These are phyloP conservation scores for Diachrysia chrysitis DNA, from an alignment of 2,888 invertebrate genomes.

Conservation along the genomic window DNA sequence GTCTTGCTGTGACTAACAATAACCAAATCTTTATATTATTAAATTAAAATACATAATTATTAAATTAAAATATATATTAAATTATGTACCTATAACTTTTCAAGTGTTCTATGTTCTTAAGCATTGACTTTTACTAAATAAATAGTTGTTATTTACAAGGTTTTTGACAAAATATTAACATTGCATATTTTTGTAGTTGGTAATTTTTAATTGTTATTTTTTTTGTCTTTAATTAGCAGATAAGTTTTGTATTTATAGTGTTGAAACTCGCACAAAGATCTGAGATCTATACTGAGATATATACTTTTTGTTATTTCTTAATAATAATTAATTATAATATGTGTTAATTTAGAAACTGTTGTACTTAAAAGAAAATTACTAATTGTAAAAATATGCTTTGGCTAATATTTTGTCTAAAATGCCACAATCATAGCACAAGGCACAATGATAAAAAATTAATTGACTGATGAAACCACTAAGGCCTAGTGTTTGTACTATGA, in stretches of 20 bases:
- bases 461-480: slow-evolving; percentile 7
- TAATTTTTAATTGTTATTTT: slow-evolving; percentile 6
- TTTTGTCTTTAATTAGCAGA: slow-evolving; percentile 6
- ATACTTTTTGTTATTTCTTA: slow-evolving; percentile 20
- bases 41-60: neutral
- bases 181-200: neutral
- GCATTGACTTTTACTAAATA: slow-evolving; percentile 18
- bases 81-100: slow-evolving; percentile 15
- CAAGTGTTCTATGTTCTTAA: slow-evolving; percentile 39
- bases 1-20: slow-evolving; percentile 27
- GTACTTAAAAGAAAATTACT: slow-evolving; percentile 3
- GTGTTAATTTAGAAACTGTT: slow-evolving; percentile 7
- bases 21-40: slow-evolving; percentile 12
- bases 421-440: slow-evolving; percentile 33
- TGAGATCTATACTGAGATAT: too few relatives aligned
- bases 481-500: slow-evolving; percentile 16
- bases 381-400: slow-evolving; percentile 10
- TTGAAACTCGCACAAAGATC: slow-evolving; percentile 23
- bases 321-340: neutral
- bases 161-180: slow-evolving; percentile 38
- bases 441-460: neutral
- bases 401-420: slow-evolving; percentile 34
- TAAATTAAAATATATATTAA: too few relatives aligned
- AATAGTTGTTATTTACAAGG: slow-evolving; percentile 15
- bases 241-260: slow-evolving; percentile 21